Base-by-base conservation (phyloP, 37 sponge, comb jelly and placozoan genomes). In the Spongilla lacustris region DNA sequence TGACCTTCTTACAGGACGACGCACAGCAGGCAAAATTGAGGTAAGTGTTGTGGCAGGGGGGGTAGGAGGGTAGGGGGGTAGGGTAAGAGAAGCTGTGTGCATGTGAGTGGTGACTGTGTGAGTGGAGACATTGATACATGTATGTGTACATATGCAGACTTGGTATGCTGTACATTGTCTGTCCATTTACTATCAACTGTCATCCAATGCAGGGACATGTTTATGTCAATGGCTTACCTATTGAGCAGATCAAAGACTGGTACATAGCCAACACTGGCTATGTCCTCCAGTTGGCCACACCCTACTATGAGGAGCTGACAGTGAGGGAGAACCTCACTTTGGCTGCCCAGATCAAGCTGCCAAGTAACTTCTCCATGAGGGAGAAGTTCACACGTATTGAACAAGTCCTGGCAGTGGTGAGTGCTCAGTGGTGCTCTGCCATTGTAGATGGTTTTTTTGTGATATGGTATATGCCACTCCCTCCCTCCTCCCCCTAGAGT, bases 271-370 rank as follows among this genome's bases (percentile, higher is more conserved):
- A 91, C 77, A 91, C 87, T 77, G 91, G 91, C 21, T 91, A 91
- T 49, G 87, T 91, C 21, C 87, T 91, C 19, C 91, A 91, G 79
- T 73, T 91, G 83, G 87, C 87, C 21, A 70, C 75, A 0, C 91
- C 91, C 36, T 91, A 91, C 74, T 91, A 91, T 78, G 83, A 86
- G 82, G 83, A 86, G 73, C 78, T 91, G 83, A 91, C 91, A 0
- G 91, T 91, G 73, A 76, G 91, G 66, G 91, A 91, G 84, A 91
- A 91, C 83, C 77, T 91, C 36, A 86, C 83, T 0, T 74, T 91
- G 25, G 87, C 91, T 28, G 91, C 87, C 11, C 82, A 82, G 74
- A 86, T 91, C 69, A 86, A 72, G 37, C 83, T 91, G 0, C 69
- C 82, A n/a, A 77, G 75, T 19, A 72, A 3, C 22, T 27, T 75